Base-by-base conservation (phyloP, 64 coral and sea anemone species). In the Dendronephthya gigantea region DNA sequence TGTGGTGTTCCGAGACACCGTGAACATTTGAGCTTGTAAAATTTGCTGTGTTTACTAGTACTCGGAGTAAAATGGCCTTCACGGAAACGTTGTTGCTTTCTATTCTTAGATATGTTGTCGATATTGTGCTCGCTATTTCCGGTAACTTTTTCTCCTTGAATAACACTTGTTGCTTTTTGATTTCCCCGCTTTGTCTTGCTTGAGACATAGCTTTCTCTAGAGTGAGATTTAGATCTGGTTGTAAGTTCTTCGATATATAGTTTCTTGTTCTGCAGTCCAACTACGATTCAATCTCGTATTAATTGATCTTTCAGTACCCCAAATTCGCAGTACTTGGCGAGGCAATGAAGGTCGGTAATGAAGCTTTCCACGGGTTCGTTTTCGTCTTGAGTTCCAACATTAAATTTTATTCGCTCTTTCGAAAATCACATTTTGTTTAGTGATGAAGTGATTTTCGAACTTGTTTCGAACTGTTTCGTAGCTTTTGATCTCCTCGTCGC, bases 201-300 rank as follows among this genome's bases (percentile, higher is more conserved):
- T 75, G 35, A 10, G 69, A 48, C 36, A 85, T 47, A 49, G 59
- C 88, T 85, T 84, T 85, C 65, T 90, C 82, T 74, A 90, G 31
- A 13, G 51, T 85, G 22, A 85, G 56, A 13, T 50, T 45, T 29
- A 30, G 15, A 32, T 85, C 55, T 40, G 79, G 19, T 90, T 35
- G 62, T 29, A 84, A 49, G 23, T 88, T 89, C 32, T 89, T 52
- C 23, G 13, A 55, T 35, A n/a, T n/a, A n/a, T n/a, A 83, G 48
- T 41, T 59, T 89, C 8, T 9, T 48, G 25, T 90, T 48, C 28
- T 82, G 84, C 30, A 88, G 35, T 17, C 52, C 90, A 22, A 58
- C 74, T 17, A 90, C 28, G 45, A 74, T 90, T 62, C 83, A 39
- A 88, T 92, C 90, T 48, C 79, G 25, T 25, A 92, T 92, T 41